Conservation (phyloP, 1,140 invertebrate genomes). For the Pseudomyrmex pallidus region DNA sequence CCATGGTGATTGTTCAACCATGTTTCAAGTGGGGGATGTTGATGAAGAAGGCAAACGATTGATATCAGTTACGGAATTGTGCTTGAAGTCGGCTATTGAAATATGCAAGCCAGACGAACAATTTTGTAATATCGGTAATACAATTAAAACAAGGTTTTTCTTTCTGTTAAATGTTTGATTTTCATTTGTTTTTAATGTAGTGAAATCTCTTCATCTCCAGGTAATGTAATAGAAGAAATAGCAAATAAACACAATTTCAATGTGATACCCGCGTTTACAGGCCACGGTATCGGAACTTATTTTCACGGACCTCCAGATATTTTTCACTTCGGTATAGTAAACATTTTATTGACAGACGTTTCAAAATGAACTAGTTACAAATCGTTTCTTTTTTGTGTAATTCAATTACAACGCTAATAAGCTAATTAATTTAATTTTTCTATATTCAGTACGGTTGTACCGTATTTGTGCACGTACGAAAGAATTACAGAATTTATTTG, state of each 20-base stretch:
- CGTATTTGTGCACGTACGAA: neutral
- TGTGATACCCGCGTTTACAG: conserved; percentile 93
- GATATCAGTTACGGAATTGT: conserved; percentile 89
- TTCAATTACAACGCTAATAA: no score
- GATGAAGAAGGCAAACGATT: conserved; percentile 90
- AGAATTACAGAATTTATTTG: neutral
- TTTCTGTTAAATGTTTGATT: neutral
- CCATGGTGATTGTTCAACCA: conserved; percentile 97
- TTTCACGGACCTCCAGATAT: conserved; percentile 97
- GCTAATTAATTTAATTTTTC: no score
- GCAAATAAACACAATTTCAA: conserved; percentile 88
- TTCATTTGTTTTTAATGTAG: neutral
- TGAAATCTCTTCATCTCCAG: conserved; percentile 74
- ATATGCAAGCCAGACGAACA: conserved; percentile 91
- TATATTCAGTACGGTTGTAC: no score
- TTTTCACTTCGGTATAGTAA: conserved; percentile 89
- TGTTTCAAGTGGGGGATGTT: conserved; percentile 93
- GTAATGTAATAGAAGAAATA: conserved; percentile 87
- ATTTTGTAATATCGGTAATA: conserved; percentile 91
- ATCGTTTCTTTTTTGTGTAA: no score
- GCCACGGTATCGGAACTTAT: conserved; percentile 96
- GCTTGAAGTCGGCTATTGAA: conserved; percentile 90
- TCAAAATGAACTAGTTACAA: no score
- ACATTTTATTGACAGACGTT: neutral
- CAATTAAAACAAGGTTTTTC: conserved; percentile 21